A percentile compares a stretch with the other conserved stretches of the same genome.
These are phyloP conservation scores for Rhincodon typus DNA, from an alignment of 2,797 vertebrate genomes.

Conservation along the genomic window DNA sequence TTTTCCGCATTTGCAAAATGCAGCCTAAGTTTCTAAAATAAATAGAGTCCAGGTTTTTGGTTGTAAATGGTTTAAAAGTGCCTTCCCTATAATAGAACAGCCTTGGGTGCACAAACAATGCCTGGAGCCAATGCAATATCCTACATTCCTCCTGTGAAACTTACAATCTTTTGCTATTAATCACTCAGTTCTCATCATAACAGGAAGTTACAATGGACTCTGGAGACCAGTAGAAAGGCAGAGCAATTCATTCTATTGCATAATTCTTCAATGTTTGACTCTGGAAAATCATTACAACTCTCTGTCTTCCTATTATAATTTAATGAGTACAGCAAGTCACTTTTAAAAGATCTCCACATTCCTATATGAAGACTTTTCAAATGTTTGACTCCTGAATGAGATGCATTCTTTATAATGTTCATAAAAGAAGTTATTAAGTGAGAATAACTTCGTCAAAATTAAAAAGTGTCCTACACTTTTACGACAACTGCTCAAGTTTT, in stretches of 20 bases:
- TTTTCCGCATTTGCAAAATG: not conserved
- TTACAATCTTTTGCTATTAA: conserved; percentile 3
- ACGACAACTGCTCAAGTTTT: not conserved
- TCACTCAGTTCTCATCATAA: not conserved
- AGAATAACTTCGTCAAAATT: not conserved
- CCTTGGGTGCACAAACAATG: not conserved
- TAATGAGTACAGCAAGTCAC: not conserved
- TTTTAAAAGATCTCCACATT: not conserved
- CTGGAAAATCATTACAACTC: no score
- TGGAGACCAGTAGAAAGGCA: not conserved
- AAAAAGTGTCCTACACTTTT: not conserved
- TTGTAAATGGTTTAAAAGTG: not conserved
- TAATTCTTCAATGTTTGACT: not conserved
- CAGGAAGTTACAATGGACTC: conserved; percentile 15
- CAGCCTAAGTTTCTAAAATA: not conserved
- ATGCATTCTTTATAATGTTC: not conserved
- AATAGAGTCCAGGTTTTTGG: not conserved
- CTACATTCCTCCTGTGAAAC: not conserved
- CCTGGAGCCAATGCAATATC: not conserved
- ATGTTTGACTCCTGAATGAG: not conserved
- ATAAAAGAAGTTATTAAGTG: not conserved
- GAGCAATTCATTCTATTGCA: not conserved
- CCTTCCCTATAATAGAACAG: not conserved
- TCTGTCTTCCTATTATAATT: not conserved
- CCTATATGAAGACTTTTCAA: not conserved